A percentile compares a stretch with the other conserved stretches of the same genome.
phyloP scores from a whole-genome alignment of 2,113 vertebrate genomes.

The Hemiprocne comata region DNA sequence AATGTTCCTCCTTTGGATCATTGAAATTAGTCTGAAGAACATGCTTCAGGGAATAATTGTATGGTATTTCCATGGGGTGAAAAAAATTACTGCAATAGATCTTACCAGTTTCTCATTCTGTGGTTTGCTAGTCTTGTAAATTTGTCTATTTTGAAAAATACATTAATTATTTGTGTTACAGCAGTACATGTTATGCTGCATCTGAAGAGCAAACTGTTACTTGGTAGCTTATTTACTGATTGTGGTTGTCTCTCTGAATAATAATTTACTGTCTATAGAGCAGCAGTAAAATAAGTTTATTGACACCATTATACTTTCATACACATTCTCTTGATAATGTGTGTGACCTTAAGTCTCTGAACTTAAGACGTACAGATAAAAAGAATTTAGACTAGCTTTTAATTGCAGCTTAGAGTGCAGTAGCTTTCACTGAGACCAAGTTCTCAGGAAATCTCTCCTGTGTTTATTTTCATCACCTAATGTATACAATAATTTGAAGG shows the following conservation, averaged over 20 bases:
- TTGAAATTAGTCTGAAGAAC: neutral
- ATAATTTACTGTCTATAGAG: neutral
- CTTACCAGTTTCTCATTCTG: neutral
- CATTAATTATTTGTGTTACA: neutral
- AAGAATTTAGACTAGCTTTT: neutral
- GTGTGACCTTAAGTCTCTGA: no score
- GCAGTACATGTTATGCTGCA: neutral
- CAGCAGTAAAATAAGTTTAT: neutral
- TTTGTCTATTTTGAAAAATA: neutral
- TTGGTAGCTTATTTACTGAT: neutral
- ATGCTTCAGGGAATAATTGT: neutral
- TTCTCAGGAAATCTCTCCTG: neutral
- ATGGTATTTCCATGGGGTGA: neutral
- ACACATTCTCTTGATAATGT: neutral
- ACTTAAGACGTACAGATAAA: neutral
- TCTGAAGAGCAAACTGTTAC: neutral
- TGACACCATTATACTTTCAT: neutral
- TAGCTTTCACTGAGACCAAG: neutral
- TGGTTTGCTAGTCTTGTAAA: neutral
- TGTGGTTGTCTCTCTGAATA: neutral
- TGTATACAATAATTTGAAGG: neutral
- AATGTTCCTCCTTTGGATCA: neutral
- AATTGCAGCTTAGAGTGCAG: neutral
- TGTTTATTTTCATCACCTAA: neutral
- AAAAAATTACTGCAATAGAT: neutral